Percentiles rank a stretch among this genome's conserved stretches.
phyloP scores from a whole-genome alignment of 2,113 vertebrate species.

The Catharus fuscescens region DNA sequence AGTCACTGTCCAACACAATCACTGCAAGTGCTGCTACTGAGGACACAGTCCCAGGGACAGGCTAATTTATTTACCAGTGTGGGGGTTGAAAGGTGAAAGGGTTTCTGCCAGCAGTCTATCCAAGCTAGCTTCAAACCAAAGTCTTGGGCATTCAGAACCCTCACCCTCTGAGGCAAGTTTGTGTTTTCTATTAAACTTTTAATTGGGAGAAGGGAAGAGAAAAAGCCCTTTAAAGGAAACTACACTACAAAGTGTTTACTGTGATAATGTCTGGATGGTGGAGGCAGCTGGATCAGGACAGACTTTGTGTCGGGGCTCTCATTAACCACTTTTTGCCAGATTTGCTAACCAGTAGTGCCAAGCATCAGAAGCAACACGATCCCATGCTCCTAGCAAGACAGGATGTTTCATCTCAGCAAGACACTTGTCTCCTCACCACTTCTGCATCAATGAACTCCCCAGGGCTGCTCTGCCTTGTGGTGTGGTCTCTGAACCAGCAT shows the following conservation, averaged over 20 bases:
- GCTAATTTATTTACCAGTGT: neutral
- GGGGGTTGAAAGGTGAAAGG: neutral
- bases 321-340: neutral
- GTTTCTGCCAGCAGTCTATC: neutral
- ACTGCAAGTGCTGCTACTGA: neutral
- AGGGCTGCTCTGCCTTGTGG: neutral
- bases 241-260: neutral
- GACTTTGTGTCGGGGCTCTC: neutral
- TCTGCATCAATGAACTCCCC: neutral
- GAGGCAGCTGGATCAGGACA: neutral
- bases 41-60: neutral
- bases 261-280: neutral
- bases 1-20: neutral
- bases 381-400: neutral
- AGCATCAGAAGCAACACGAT: neutral
- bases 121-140: neutral
- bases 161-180: neutral
- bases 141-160: rapidly evolving
- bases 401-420: neutral
- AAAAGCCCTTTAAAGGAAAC: neutral
- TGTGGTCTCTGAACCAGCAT: neutral
- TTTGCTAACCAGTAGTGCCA: neutral
- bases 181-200: neutral
- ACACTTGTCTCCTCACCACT: neutral
- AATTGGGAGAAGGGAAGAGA: neutral